Percentiles rank a stretch among this genome's conserved stretches.
Conservation (phyloP, 2,888 invertebrate species). For the Platycheirus rosarum region DNA sequence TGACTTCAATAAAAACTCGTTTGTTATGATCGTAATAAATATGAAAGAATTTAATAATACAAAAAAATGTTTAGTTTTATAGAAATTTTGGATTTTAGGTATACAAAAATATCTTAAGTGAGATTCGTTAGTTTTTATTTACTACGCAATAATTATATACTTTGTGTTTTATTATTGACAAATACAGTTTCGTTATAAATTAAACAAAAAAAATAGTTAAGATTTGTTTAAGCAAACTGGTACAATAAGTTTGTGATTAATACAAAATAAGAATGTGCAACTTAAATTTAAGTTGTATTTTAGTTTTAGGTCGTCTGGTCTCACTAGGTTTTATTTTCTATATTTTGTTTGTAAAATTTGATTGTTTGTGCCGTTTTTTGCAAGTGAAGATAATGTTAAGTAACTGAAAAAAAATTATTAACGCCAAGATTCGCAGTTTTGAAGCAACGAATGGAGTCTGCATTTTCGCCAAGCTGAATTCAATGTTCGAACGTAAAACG, state of each 20-base stretch:
- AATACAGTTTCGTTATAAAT: too few relatives aligned
- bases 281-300: constrained; percentile 33
- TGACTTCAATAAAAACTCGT: constrained; percentile 28
- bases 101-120: constrained; percentile 65
- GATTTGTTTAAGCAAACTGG: too few relatives aligned
- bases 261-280: constrained; percentile 22
- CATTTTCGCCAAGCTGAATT: not conserved
- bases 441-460: not conserved
- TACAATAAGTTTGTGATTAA: constrained; percentile 4
- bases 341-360: constrained; percentile 42
- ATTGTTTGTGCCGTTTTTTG: constrained; percentile 69
- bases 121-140: constrained; percentile 64
- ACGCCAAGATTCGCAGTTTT: constrained; percentile 36
- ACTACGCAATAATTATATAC: constrained; percentile 23
- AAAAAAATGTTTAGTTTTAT: constrained; percentile 33
- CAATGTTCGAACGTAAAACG: too few relatives aligned
- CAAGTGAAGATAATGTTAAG: constrained; percentile 37
- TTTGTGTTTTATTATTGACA: constrained; percentile 42
- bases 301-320: constrained; percentile 3
- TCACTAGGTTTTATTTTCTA: not conserved
- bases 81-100: constrained; percentile 56
- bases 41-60: constrained; percentile 25
- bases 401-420: constrained; percentile 43
- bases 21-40: constrained; percentile 35
- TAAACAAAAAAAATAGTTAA: constrained; percentile 4